phyloP scores from a whole-genome alignment of 2,113 vertebrate species.

The Fregetta grallaria region DNA sequence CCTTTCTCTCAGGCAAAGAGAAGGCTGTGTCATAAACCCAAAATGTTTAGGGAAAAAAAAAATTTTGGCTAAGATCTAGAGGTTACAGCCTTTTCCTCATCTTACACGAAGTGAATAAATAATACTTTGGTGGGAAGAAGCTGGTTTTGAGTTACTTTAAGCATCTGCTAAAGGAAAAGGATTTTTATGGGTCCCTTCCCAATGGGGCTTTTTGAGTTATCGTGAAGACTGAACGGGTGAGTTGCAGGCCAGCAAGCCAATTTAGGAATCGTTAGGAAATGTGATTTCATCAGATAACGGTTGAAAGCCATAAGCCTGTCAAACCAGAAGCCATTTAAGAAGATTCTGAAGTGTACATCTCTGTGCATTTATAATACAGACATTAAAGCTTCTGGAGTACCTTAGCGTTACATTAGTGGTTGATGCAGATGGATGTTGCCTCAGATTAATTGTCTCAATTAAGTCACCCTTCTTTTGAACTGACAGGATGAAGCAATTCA shows the following conservation, averaged over 20 bases:
- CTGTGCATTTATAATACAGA: neutral
- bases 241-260: neutral
- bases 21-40: neutral
- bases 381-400: neutral
- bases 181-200: neutral
- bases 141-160: neutral
- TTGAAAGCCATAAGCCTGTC: neutral
- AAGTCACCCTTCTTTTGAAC: neutral
- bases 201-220: neutral
- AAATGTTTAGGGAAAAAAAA: neutral
- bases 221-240: fast-evolving
- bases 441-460: neutral
- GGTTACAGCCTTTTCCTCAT: neutral
- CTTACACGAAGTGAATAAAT: neutral
- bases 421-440: neutral
- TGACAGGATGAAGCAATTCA: neutral
- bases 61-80: neutral
- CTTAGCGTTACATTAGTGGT: neutral
- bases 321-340: neutral
- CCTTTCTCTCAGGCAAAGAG: neutral
- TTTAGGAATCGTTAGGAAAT: neutral
- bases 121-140: neutral
- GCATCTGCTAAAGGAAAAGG: neutral
- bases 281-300: neutral
- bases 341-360: neutral